Evolutionary conservation across 2,113 vertebrate genomes (phyloP), one percentile per base, ranked within the genome.

Genomic region (Anarhynchus alexandrinus): DNA sequence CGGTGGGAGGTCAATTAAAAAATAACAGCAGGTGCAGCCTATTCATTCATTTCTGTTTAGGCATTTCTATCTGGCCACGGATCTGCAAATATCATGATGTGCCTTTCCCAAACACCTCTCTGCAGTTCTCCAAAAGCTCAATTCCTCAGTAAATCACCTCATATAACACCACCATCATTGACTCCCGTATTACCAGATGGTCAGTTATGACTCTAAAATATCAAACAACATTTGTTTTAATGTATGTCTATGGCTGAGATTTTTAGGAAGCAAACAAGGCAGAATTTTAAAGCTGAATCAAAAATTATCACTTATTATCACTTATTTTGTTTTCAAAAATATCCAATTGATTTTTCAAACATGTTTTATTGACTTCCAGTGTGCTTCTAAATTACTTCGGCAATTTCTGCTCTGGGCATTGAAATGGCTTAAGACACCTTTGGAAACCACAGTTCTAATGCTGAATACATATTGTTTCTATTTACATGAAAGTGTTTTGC

Each of bases 41-140:
- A 10, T 15, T 54, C 42, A 12, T 7, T 21, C 1, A 29, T 54
- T n/a, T 21, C 54, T 22, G 1, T 12, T 30, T 52, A 62, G 40
- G 4, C 3, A 9, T 80, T 91, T 65, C 67, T 43, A 3, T 3
- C 22, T 16, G 21, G 22, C 27, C 17, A 9, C 51, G 42, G 62
- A 42, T 4, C 42, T 59, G 1, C 20, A 13, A 81, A 9, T 7
- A 25, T 3, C 12, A 5, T 3, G 2, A 5, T 2, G 19, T 11
- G 6, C 29, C 62, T 69, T 67, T 38, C 21, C 29, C 30, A 23
- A 15, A 29, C 11, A 45, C 18, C 32, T 26, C 51, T 14, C 61
- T 80, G 58, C 21, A 73, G 45, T 29, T 45, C 51, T 22, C 20
- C 38, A n/a, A 82, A 88, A 82, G 3, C 16, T 19, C 57, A 32